Evolutionary conservation across 2,797 vertebrate species (phyloP), one percentile per base, ranked within the genome.

Genomic region (Momotus momota): DNA sequence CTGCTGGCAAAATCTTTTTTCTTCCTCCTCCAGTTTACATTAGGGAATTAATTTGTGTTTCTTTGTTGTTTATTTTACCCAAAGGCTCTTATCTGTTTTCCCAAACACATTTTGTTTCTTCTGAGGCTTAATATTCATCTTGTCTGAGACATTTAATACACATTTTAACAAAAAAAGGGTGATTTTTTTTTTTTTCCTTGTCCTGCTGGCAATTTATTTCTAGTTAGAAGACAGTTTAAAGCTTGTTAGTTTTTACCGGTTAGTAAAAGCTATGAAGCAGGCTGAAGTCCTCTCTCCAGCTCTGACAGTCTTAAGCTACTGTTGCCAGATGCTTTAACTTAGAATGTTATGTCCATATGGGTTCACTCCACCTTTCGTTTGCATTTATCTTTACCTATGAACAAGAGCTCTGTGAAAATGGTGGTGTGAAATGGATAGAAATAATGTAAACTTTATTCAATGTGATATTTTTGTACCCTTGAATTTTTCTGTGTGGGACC

Each of bases 11-110:
- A 93, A 54, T 92, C 67, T 48, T 82, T 89, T 91, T 96, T 95
- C 86, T 86, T 96, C 86, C 61, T 87, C 86, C 45, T 89, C 31
- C 72, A 89, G 93, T 94, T 97, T 96, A 96, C 88, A 86, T 94
- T 94, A 92, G 79, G 84, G 94, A 92, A 87, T 92, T 96, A 95
- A 94, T 85, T 96, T 87, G 92, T 96, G 83, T 80, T 96, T 93
- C 94, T 67, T 82, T 31, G 81, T 79, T 95, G 90, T 96, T 97
- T 95, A 95, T 94, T 96, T 95, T 94, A 96, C 52, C 49, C 69
- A 26, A 77, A 92, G 81, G 49, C 79, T 89, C 86, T 96, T 97
- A 93, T 94, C 95, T 85, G 25, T 91, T 95, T 94, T 65, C 69
- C 75, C 57, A 89, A 93, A 82, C 45, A 54, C 58, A 58, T 81